A percentile compares a stretch with the other conserved stretches of the same genome.
Conservation (phyloP, 2,888 invertebrate species). For the Drosophila phalerata region DNA sequence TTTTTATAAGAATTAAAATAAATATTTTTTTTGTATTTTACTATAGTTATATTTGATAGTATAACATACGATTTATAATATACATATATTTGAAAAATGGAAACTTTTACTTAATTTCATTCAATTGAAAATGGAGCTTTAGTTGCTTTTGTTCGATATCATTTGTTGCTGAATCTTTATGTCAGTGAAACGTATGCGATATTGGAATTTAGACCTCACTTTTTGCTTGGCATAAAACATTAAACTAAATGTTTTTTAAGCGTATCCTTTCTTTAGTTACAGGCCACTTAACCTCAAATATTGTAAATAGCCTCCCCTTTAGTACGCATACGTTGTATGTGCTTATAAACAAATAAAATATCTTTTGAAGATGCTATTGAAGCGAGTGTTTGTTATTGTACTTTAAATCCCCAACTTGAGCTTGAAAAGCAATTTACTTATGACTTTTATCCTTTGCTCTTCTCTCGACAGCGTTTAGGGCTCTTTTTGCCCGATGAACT, state of each 20-base stretch:
- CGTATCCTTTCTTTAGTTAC: slow-evolving; percentile 11
- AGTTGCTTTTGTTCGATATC: no score
- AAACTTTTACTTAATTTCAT: no score
- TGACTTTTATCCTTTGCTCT: slow-evolving; percentile 67
- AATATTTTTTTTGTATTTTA: no score
- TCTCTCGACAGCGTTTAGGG: slow-evolving; percentile 50
- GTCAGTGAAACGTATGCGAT: no score
- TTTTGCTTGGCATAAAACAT: neutral
- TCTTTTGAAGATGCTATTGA: slow-evolving; percentile 26
- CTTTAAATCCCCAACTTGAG: slow-evolving; percentile 43
- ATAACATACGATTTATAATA: no score
- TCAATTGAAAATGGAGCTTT: no score
- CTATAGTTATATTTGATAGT: no score
- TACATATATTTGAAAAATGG: no score
- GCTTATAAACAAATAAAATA: slow-evolving; percentile 34
- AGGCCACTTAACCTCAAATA: slow-evolving; percentile 6
- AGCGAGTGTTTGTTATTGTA: slow-evolving; percentile 43
- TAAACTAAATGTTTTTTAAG: slow-evolving; percentile 1
- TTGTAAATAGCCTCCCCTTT: neutral
- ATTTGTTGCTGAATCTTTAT: no score
- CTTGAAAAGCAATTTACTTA: slow-evolving; percentile 73
- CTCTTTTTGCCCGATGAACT: slow-evolving; percentile 36
- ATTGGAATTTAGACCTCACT: neutral
- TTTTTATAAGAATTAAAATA: no score
- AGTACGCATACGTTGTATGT: slow-evolving; percentile 1